Base-by-base conservation (phyloP, 2,888 invertebrate species). In the Melikaiella ostensackeni region DNA sequence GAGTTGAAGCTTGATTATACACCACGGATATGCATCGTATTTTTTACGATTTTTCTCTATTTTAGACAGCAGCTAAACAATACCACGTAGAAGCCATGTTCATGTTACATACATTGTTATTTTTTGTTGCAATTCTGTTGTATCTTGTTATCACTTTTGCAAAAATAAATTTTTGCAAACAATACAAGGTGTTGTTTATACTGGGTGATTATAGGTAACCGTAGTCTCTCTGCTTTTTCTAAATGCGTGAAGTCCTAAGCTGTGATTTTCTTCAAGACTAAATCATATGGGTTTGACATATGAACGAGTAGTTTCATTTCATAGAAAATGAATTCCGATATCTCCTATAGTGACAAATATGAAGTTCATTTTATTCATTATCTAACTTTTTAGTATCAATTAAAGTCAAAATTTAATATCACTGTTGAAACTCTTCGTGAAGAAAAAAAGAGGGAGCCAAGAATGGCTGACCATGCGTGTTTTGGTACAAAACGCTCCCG, bases 291-390 rank as follows among this genome's bases (percentile, higher is more conserved):
- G 8, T n/a, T n/a, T 50, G 46, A 8, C n/a, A 50, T n/a, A 19
- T 46, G 16, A 7, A 46, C 5, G 19, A 19, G 1, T 0, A 46
- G 1, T 19, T 46, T 46, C 19, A 19, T 19, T 50, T 50, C 2
- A 8, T 7, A 8, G 0, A 7, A 19, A n/a, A n/a, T 50, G 0
- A 7, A n/a, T 8, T 2, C 9, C 9, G 16, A n/a, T n/a, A n/a
- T 50, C 7, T n/a, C n/a, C 8, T 8, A 50, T 50, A n/a, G 2
- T 50, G 2, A n/a, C 2, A 0, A 50, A 50, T 8, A 50, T 8
- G 7, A 7, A 50, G 2, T 50, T 50, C 6, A 7, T 8, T n/a
- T 50, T 2, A 46, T 7, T 46, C 0, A 50, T 0, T 42, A 5
- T 42, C 42, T 42, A 4, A 16, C 5, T 42, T 16, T 0, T 5